phyloP scores from a whole-genome alignment of 1,140 invertebrate genomes.

The Drosophila repletoides region DNA sequence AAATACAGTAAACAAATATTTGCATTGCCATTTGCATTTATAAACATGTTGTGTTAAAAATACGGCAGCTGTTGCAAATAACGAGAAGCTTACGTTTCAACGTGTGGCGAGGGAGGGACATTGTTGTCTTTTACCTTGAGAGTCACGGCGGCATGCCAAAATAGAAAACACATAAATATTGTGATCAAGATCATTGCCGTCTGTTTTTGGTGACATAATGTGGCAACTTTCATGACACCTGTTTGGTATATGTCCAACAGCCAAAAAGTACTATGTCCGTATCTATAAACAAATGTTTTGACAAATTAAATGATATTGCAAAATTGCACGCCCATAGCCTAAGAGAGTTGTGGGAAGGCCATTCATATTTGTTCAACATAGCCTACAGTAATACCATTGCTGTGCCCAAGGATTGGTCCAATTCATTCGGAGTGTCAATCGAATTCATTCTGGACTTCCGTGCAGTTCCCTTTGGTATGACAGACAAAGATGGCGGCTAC shows the following conservation, averaged over 20 bases:
- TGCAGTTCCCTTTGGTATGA: conserved; percentile 51
- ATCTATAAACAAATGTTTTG: not conserved
- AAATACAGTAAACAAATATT: conserved; percentile 19
- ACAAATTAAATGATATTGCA: conserved; percentile 22
- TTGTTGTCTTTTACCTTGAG: conserved; percentile 51
- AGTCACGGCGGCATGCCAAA: conserved; percentile 68
- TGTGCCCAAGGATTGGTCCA: conserved; percentile 61
- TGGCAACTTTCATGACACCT: conserved; percentile 23
- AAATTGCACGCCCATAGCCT: not conserved
- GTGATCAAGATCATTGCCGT: conserved; percentile 76
- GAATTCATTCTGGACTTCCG: conserved; percentile 59
- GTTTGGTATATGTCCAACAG: conserved; percentile 23
- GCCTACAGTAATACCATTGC: conserved; percentile 4
- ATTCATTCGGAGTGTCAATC: conserved; percentile 40
- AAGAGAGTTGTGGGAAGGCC: not conserved
- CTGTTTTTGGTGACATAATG: conserved; percentile 31
- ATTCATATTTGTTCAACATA: not conserved
- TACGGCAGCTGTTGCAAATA: not conserved
- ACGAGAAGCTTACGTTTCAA: conserved; percentile 16
- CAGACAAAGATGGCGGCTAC: conserved; percentile 38
- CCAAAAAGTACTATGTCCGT: not conserved
- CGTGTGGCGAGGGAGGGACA: conserved; percentile 10
- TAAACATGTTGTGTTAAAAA: conserved; percentile 9
- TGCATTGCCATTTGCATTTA: conserved; percentile 17
- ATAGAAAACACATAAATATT: conserved; percentile 77